Percentiles rank a stretch among this genome's conserved stretches.
These are phyloP conservation scores for Procambarus virginalis DNA, from an alignment of 1,140 invertebrate species.

Conservation along the genomic window DNA sequence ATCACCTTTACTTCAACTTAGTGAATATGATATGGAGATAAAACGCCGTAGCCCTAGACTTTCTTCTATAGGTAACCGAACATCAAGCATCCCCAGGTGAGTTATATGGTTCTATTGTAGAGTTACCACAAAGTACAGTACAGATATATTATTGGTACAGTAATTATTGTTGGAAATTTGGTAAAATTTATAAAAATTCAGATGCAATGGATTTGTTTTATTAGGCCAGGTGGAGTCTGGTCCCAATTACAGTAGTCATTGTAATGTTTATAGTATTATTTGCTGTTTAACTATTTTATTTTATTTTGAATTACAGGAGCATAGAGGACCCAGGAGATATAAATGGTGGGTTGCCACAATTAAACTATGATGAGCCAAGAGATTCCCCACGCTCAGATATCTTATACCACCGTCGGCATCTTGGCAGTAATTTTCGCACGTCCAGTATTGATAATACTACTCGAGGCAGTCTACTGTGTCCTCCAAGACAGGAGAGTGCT, in stretches of 20 bases:
- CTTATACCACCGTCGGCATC: constrained; percentile 31
- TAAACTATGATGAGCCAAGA: background rate
- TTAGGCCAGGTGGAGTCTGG: too few species aligned
- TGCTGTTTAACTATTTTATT: background rate
- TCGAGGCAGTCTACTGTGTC: constrained; percentile 60
- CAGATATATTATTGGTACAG: too few species aligned
- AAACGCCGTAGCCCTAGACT: constrained; percentile 55
- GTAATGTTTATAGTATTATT: background rate
- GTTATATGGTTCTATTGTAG: background rate
- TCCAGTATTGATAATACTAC: constrained; percentile 60
- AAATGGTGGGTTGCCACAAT: constrained; percentile 13
- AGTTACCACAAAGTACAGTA: background rate
- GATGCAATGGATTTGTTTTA: too few species aligned
- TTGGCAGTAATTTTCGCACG: constrained; percentile 32
- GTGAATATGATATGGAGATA: constrained; percentile 35
- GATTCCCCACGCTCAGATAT: constrained; percentile 51
- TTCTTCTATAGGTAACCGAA: constrained; percentile 11
- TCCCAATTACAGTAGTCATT: too few species aligned
- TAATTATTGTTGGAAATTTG: too few species aligned
- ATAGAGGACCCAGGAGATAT: constrained; percentile 42
- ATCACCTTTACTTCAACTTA: constrained; percentile 45
- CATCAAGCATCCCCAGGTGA: constrained; percentile 58
- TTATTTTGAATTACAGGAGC: constrained; percentile 6
- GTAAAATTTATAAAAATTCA: too few species aligned
- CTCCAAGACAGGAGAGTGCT: constrained; percentile 20